Evolutionary conservation across 2,888 invertebrate species (phyloP).

Genomic region (Chrysina gloriosa): DNA sequence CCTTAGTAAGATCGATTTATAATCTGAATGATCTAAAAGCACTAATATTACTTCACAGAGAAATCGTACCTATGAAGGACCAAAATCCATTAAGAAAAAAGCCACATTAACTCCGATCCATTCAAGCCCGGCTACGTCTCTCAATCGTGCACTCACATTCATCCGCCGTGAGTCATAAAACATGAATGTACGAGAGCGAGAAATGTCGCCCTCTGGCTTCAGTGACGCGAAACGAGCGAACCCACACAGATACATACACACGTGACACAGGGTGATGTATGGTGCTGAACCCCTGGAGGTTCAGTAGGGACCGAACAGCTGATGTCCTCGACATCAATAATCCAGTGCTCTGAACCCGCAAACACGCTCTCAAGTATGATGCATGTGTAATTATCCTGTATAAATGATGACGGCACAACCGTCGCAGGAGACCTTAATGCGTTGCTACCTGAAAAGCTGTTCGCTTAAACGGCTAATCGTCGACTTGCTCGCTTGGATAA

Average conservation of each 20-base stretch:
- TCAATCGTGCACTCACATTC: constrained; percentile 31
- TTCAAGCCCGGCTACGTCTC: constrained; percentile 22
- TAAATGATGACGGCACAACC: constrained; percentile 54
- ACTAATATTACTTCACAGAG: constrained; percentile 9
- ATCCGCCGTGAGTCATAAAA: constrained; percentile 35
- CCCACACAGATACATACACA: constrained; percentile 4
- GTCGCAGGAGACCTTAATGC: constrained; percentile 54
- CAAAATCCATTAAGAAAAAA: constrained; percentile 37
- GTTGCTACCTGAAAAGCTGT: constrained; percentile 52
- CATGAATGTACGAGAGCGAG: constrained; percentile 35
- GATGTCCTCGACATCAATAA: constrained; percentile 57
- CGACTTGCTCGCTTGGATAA: constrained; percentile 41
- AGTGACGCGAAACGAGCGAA: constrained; percentile 28
- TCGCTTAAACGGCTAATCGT: constrained; percentile 47
- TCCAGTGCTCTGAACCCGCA: constrained; percentile 50
- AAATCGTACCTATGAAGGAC: constrained; percentile 14
- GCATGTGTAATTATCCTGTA: constrained; percentile 58
- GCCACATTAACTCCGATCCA: constrained; percentile 31
- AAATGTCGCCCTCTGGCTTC: constrained; percentile 34
- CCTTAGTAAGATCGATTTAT: background rate
- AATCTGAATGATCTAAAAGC: background rate
- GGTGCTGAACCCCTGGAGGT: constrained; percentile 21
- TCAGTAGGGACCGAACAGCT: constrained; percentile 48
- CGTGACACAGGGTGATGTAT: constrained; percentile 34
- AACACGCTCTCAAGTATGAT: constrained; percentile 54